Conservation (phyloP, 2,113 vertebrate genomes). For the Alaudala cheleensis region DNA sequence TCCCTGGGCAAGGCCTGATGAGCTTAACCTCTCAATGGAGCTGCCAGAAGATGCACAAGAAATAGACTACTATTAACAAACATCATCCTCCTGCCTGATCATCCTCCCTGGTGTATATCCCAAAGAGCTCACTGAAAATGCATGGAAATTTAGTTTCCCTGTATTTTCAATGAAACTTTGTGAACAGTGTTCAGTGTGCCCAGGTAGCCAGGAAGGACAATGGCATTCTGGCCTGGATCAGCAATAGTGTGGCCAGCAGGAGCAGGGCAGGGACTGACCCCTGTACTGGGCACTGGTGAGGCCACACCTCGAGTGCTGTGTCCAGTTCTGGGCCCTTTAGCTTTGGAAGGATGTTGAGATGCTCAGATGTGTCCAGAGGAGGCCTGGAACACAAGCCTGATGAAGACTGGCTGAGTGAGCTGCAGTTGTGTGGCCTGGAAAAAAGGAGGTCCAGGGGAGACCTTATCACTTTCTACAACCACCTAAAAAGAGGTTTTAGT, state of each 20-base stretch:
- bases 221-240: not conserved
- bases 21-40: not conserved
- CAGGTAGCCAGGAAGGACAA: not conserved
- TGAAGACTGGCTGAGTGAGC: not conserved
- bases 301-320: not conserved
- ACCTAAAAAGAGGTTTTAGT: not conserved
- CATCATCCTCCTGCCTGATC: fast-evolving
- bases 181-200: not conserved
- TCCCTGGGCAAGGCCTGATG: not conserved
- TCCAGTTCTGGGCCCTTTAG: not conserved
- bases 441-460: not conserved
- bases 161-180: not conserved
- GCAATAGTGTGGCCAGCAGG: not conserved
- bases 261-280: not conserved
- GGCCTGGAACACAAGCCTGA: not conserved
- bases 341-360: not conserved
- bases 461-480: no score
- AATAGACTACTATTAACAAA: not conserved
- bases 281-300: not conserved
- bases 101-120: not conserved
- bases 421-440: not conserved
- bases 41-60: not conserved
- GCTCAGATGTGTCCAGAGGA: not conserved
- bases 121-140: not conserved
- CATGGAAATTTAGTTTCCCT: not conserved